Evolutionary conservation across 2,888 invertebrate genomes (phyloP), one percentile per base, ranked within the genome.

Genomic region (Sicus ferrugineus): DNA sequence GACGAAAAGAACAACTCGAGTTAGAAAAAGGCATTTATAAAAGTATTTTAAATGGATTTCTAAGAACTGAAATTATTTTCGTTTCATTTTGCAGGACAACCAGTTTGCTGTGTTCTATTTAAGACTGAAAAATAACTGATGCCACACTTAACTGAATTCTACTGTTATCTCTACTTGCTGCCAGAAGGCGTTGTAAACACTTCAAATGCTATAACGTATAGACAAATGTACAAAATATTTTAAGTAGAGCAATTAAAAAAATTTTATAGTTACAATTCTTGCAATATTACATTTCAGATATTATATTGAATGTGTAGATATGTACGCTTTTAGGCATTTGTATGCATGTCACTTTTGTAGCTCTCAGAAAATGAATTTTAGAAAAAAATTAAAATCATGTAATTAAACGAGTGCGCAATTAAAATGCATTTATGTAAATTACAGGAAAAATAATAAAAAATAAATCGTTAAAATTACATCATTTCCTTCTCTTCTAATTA

Each of bases 161-260:
- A 3, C 23, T 9, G 42, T 14, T 14, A 42, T 16, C n/a, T 4
- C 16, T n/a, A 42, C 5, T 1, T n/a, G n/a, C 9, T n/a, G n/a
- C 42, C 16, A 3, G 42, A 9, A 42, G 16, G n/a, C n/a, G n/a
- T 42, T 7, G 16, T 7, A 42, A 6, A 38, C 38, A 38, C 11
- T 38, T 9, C 38, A 38, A 23, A 42, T n/a, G 46, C 7, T 14
- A 64, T 59, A 38, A 9, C 26, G 16, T 61, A 42, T 61, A 61
- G 42, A 42, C 42, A 67, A 66, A 59, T 67, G 58, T 67, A 67
- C 67, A 67, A 67, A 67, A 67, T 67, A 67, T 31, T 19, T 46
- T 67, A 67, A 67, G 67, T 67, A 67, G 67, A 59, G 59, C 34
- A 67, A 67, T 59, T 48, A 59, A 48, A 56, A 30, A 59, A 67